Evolutionary conservation across 2,113 vertebrate species (phyloP), one percentile per base, ranked within the genome.

Genomic region (Podarcis cretensis): DNA sequence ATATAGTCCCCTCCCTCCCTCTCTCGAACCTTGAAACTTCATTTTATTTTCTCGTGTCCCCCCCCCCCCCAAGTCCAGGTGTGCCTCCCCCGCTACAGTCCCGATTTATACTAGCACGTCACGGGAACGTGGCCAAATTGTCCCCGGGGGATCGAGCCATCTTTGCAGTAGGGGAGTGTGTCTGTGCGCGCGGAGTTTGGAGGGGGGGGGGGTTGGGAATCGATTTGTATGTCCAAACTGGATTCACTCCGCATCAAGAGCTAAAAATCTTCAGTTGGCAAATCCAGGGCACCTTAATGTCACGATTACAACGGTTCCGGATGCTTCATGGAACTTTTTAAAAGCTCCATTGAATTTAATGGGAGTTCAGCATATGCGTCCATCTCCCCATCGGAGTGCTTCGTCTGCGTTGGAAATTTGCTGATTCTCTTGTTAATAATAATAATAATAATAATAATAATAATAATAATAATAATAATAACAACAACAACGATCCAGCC

Each of bases 1-100:
- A 37, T 20, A 23, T 88, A 88, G 91, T 93, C 88, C 90, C 90
- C 79, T 87, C 16, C n/a, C 81, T 27, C 30, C 89, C 90, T 79
- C 81, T 9, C n/a, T 86, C 37, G 30, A 91, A 93, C 89, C 92
- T 93, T 54, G 4, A 25, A 0, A 90, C 8, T 14, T 79, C 10
- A 18, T 35, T 0, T 35, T 1, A 40, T 48, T 83, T 2, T n/a
- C 13, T 4, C 2, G 1, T 35, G 35, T 35, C 35, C 35, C 1
- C 27, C 8, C 1, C 6, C 2, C 43, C 14, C 0, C 5, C n/a
- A n/a, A 7, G 14, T 82, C 4, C 12, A 23, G 3, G 20, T 25
- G 35, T 4, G 16, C 3, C 23, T 10, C 63, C 3, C 13, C 27
- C 37, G 25, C 25, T n/a, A 16, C n/a, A 37, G 7, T 54, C 82